Percentiles rank a stretch among this genome's conserved stretches.
These are phyloP conservation scores for Microvelia longipes DNA, from an alignment of 1,140 invertebrate species.

Conservation along the genomic window DNA sequence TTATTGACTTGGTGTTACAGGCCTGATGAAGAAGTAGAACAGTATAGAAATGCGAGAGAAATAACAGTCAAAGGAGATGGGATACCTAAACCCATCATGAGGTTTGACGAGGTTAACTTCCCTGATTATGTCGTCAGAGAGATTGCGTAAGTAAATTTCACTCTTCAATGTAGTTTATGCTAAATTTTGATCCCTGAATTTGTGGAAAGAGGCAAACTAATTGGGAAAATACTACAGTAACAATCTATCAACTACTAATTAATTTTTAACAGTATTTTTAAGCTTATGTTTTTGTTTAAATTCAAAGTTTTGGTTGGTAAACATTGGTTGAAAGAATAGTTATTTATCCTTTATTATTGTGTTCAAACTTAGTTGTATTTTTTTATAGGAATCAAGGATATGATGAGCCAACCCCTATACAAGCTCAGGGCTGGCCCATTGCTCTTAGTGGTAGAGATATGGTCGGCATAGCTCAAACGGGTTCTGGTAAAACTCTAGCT, in stretches of 20 bases:
- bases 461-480: constrained; percentile 92
- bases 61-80: constrained; percentile 75
- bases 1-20: too few species aligned
- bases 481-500: constrained; percentile 80
- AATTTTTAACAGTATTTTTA: too few species aligned
- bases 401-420: constrained; percentile 73
- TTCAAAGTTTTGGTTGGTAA: too few species aligned
- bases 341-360: too few species aligned
- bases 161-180: constrained; percentile 21
- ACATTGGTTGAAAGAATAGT: too few species aligned
- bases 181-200: too few species aligned
- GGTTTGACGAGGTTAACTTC: constrained; percentile 78
- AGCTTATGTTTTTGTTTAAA: too few species aligned
- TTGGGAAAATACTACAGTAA: too few species aligned
- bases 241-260: too few species aligned
- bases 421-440: constrained; percentile 84
- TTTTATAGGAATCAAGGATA: constrained; percentile 72
- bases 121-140: constrained; percentile 66
- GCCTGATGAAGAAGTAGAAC: constrained; percentile 46
- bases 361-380: too few species aligned
- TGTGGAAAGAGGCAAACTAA: too few species aligned
- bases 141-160: constrained; percentile 44
- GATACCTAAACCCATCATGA: constrained; percentile 67
- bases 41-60: constrained; percentile 55
- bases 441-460: constrained; percentile 81